phyloP scores from a whole-genome alignment of 2,888 invertebrate genomes.

The Napeogenes inachia region DNA sequence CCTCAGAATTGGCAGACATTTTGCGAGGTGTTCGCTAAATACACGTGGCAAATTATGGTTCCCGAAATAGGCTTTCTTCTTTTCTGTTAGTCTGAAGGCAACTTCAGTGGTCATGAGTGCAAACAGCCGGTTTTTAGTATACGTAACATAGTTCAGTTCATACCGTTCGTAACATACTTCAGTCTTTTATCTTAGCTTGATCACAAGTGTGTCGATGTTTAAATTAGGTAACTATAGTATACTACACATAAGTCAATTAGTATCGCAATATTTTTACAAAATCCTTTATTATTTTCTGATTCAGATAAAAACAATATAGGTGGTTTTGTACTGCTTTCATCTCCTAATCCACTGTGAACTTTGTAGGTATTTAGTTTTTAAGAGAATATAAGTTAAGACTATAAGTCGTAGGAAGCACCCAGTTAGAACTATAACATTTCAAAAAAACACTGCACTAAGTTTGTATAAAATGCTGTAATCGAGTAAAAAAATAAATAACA shows the following conservation, averaged over 20 bases:
- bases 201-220: constrained; percentile 48
- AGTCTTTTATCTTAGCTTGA: constrained; percentile 52
- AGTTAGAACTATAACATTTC: too few relatives aligned
- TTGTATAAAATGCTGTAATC: too few relatives aligned
- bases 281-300: constrained; percentile 37
- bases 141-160: constrained; percentile 70
- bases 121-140: constrained; percentile 57
- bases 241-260: constrained; percentile 60
- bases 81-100: constrained; percentile 57
- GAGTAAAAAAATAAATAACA: too few relatives aligned
- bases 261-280: constrained; percentile 36
- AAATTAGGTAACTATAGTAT: constrained; percentile 51
- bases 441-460: too few relatives aligned
- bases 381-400: too few relatives aligned
- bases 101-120: constrained; percentile 51
- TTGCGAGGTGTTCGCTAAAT: constrained; percentile 47
- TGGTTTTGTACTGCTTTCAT: too few relatives aligned
- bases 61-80: constrained; percentile 49
- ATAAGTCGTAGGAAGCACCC: too few relatives aligned
- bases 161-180: too few relatives aligned
- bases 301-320: too few relatives aligned
- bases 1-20: constrained; percentile 38
- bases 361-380: too few relatives aligned
- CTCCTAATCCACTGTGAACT: too few relatives aligned
- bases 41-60: constrained; percentile 53